Base-by-base conservation (phyloP, 2,797 vertebrate species). In the Falco cherrug region DNA sequence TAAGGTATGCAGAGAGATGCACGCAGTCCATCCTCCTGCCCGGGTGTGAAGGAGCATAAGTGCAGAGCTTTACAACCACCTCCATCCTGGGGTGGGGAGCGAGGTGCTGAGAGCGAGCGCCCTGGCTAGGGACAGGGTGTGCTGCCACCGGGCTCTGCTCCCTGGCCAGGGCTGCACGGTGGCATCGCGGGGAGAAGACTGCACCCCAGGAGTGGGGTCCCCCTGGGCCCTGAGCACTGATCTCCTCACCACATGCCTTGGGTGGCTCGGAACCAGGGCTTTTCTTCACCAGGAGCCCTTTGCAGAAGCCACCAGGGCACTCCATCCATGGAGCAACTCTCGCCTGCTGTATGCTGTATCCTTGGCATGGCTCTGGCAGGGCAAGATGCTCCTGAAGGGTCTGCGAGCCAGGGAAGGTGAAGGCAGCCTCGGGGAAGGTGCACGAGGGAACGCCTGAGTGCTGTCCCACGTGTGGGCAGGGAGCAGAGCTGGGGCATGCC, bases 81-180 rank as follows among this genome's bases (percentile, higher is more conserved):
- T 56, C 59, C 53, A 48, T 16, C 33, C 35, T 0, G 0, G 20
- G 17, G 3, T 35, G 16, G n/a, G 37, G 60, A 91, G 37, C 0
- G 0, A 50, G 41, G 11, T 57, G 37, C n/a, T 1, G 4, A 61
- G 31, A 53, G 11, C 0, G 2, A 74, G 64, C 6, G 1, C 22
- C 5, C 47, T n/a, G 29, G 37, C 41, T 61, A 8, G 29, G 16
- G 47, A 6, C 31, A 80, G 65, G 73, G 31, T 2, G 5, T 3
- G 1, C 4, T 54, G 68, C 26, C 70, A 70, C 18, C 35, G 37
- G 73, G 51, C 15, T 84, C 65, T 90, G 73, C 50, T 67, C 61
- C 33, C 57, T 35, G 35, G 37, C 22, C 71, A 53, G 16, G 26
- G 15, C 61, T 87, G 61, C 17, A 14, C 12, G 39, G 35, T 73